Evolutionary conservation across 2,888 invertebrate species (phyloP).

Genomic region (Trichogramma dendrolimi): DNA sequence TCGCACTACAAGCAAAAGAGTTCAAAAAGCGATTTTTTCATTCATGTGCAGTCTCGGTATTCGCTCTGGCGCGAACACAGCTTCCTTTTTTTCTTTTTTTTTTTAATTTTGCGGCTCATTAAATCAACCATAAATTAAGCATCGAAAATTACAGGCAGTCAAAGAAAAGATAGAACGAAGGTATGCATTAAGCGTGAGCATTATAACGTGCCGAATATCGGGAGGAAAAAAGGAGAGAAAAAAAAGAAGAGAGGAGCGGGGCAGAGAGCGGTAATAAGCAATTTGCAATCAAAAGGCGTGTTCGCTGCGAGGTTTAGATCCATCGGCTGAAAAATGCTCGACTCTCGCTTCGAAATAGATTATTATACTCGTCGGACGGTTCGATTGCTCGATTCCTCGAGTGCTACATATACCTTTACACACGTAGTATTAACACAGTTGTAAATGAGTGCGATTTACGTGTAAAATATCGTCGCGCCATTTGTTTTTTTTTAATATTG

Average conservation of each 20-base stretch:
- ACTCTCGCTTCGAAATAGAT: too few species aligned
- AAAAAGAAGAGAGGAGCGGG: conserved; percentile 15
- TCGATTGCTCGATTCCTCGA: too few species aligned
- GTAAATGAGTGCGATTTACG: too few species aligned
- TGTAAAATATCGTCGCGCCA: too few species aligned
- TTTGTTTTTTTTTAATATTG: too few species aligned
- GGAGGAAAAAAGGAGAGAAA: background rate
- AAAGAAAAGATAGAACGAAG: conserved; percentile 14
- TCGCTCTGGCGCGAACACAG: conserved; percentile 26
- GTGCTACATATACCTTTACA: too few species aligned
- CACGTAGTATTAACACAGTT: too few species aligned
- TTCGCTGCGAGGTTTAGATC: too few species aligned
- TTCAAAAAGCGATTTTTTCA: too few species aligned
- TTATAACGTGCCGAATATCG: conserved; percentile 31
- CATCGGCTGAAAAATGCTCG: too few species aligned
- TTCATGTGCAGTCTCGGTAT: background rate
- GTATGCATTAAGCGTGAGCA: conserved; percentile 11
- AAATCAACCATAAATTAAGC: conserved; percentile 52
- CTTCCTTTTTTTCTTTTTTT: conserved; percentile 35
- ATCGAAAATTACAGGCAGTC: conserved; percentile 49
- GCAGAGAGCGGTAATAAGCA: conserved; percentile 46
- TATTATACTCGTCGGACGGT: too few species aligned
- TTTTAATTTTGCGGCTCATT: conserved; percentile 52
- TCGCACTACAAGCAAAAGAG: conserved; percentile 26
- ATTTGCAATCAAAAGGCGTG: conserved; percentile 51